Base-by-base conservation (phyloP, 64 coral and sea anemone species). In the Porites lutea region DNA sequence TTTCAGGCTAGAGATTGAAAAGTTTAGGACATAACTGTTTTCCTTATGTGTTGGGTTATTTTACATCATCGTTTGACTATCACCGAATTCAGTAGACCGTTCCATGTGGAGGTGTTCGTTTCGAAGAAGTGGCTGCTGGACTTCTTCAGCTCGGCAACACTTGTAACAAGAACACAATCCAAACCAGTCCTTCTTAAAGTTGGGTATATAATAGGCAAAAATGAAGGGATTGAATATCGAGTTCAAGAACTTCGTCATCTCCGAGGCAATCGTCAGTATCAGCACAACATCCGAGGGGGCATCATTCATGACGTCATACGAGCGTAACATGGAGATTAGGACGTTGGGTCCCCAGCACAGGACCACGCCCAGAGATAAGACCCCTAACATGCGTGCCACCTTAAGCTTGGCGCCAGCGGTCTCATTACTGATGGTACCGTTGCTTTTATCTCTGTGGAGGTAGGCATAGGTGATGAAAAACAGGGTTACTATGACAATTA, bases 211-310 rank as follows among this genome's bases (percentile, higher is more conserved):
- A 37, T 23, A 74, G 14, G 6, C 50, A 72, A 73, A 87, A 57
- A 87, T 73, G 14, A 87, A 21, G n/a, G 85, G 85, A 52, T 87
- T 87, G 2, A 59, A 16, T 52, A 87, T n/a, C 9, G 85, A 87
- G 62, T 72, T 87, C 3, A 72, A 87, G 37, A 58, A 55, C 49
- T 73, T 51, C 19, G 74, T 51, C 72, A 87, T 74, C 45, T 59
- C 72, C 15, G 51, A 23, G 4, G 27, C 10, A 27, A 72, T 74
- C 1, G 13, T n/a, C 5, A 87, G 10, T 15, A 22, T 27, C 18
- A 87, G 13, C 18, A 74, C 48, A 9, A n/a, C 52, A 57, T 69
- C 54, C 13, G 54, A 87, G 27, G 85, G 21, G 50, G 58, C 46
- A 3, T 74, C 19, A n/a, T n/a, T n/a, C n/a, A n/a, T n/a, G 3